Evolutionary conservation across 2,888 invertebrate species (phyloP).

Genomic region (Thereva nobilitata): DNA sequence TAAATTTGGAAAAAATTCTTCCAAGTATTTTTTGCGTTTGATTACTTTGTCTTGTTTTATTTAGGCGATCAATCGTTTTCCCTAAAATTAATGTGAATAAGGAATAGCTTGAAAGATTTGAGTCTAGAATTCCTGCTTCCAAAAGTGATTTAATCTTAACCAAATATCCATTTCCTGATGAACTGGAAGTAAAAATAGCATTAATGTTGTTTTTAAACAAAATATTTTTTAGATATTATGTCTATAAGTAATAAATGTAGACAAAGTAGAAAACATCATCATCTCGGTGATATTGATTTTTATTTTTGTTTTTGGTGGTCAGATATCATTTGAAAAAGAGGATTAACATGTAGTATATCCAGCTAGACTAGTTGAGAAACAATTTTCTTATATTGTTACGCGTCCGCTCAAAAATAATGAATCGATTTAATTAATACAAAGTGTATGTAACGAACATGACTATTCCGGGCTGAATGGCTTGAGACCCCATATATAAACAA

Average conservation of each 20-base stretch:
- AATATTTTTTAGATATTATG: background rate
- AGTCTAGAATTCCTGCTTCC: conserved; percentile 18
- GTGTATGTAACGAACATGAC: too few relatives aligned
- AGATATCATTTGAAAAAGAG: too few relatives aligned
- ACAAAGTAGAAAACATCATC: too few relatives aligned
- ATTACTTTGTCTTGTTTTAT: conserved; percentile 40
- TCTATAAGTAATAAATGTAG: conserved; percentile 40
- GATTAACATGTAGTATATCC: too few relatives aligned
- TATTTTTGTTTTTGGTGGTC: too few relatives aligned
- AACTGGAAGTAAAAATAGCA: conserved; percentile 31
- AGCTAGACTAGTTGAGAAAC: too few relatives aligned
- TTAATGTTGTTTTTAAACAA: background rate
- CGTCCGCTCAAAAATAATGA: too few relatives aligned
- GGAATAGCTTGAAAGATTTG: conserved; percentile 59
- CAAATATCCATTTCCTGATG: conserved; percentile 51
- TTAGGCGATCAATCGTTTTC: conserved; percentile 49
- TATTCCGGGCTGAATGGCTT: too few relatives aligned
- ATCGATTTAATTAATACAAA: too few relatives aligned
- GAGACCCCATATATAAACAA: too few relatives aligned
- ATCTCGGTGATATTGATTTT: too few relatives aligned
- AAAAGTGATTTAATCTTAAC: conserved; percentile 57
- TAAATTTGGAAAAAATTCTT: conserved; percentile 64
- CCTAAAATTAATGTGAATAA: conserved; percentile 60
- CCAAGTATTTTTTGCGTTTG: conserved; percentile 60
- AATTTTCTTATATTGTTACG: too few relatives aligned